Percentiles rank a stretch among this genome's conserved stretches.
Conservation (phyloP, 2,113 vertebrate genomes). For the Sturnira hondurensis region DNA sequence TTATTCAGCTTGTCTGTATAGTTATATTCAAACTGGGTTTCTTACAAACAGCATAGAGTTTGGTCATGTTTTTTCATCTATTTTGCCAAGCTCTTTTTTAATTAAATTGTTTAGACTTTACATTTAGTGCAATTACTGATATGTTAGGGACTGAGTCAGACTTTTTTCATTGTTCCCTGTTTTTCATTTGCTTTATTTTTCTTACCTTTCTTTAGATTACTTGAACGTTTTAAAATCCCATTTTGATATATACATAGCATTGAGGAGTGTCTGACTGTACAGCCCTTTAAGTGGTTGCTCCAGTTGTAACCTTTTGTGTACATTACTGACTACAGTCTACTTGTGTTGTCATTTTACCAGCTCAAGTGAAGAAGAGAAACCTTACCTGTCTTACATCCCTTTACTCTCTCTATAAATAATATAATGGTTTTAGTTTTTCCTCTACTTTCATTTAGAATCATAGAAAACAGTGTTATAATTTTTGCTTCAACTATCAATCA, state of each 20-base stretch:
- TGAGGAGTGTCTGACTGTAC: neutral
- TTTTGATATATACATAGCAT: neutral
- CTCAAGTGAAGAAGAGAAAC: neutral
- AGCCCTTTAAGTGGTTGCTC: neutral
- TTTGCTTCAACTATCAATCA: neutral
- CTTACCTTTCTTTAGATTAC: neutral
- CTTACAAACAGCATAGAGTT: neutral
- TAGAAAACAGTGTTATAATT: neutral
- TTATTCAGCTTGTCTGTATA: neutral
- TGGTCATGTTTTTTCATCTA: neutral
- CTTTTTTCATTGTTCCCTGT: neutral
- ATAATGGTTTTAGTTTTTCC: neutral
- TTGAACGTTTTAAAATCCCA: neutral
- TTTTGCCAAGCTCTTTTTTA: neutral
- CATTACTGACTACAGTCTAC: neutral
- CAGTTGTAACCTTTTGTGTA: neutral
- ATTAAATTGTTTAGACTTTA: conserved; percentile 16
- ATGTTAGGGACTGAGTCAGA: neutral
- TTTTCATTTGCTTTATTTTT: conserved; percentile 4
- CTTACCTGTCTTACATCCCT: neutral
- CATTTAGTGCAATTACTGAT: neutral
- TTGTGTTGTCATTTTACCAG: neutral
- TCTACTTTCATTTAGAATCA: neutral
- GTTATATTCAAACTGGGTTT: neutral
- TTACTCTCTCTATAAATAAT: neutral